Base-by-base conservation (phyloP, 2,113 vertebrate species). In the Rhagologus leucostigma region DNA sequence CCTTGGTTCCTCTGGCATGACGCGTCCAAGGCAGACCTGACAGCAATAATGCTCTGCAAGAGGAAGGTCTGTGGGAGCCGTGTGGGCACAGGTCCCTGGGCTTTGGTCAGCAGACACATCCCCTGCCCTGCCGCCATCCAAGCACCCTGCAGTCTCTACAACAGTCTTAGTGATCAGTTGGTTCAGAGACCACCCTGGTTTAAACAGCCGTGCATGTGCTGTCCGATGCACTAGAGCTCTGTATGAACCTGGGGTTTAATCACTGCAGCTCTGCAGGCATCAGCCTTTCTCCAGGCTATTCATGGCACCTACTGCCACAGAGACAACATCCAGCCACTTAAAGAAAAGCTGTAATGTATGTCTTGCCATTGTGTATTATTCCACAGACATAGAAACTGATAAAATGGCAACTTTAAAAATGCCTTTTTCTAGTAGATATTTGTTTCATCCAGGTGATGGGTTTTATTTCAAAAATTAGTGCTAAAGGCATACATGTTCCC, bases 1-100 rank as follows among this genome's bases (percentile, higher is more conserved):
- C 17, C 32, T 64, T 6, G 2, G 41, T 42, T 89, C 29, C 39
- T 75, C 47, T 4, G 2, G 22, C 33, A 18, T 0, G 2, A 44
- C 1, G 2, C 44, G 37, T 29, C 27, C 24, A 39, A 91, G 69
- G 23, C 22, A 76, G 41, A 56, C 17, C 29, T 64, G 41, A 16
- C 41, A 93, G 30, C 39, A 75, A 35, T 44, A 33, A 27, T 0
- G 1, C 13, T 55, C 73, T 44, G 26, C 32, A 37, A 84, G 30
- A 67, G 20, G 57, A 84, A 84, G 42, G 18, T 59, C 39, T 70
- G 22, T 33, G 21, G 39, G 29, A 44, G 53, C 37, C 0, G 0
- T 4, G 12, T 19, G 22, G 29, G 10, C n/a, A 37, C 19, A 42
- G 16, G 16, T 29, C 16, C 44, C 33, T 50, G 29, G 10, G 23